A percentile compares a stretch with the other conserved stretches of the same genome.
Evolutionary conservation across 2,888 invertebrate species (phyloP).

Genomic region (Zele albiditarsus): DNA sequence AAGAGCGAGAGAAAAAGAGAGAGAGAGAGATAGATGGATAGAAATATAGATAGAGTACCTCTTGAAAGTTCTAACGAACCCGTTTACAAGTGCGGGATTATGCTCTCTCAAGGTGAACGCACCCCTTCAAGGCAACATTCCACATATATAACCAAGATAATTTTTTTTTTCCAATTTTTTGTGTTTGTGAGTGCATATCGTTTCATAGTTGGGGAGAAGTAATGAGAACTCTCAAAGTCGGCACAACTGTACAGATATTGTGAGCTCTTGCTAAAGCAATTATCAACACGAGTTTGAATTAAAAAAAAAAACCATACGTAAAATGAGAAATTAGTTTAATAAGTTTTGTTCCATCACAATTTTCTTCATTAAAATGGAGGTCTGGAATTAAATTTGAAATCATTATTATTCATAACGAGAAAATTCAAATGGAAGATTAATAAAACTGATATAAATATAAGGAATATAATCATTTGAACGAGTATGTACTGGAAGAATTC

Average conservation of each 20-base stretch:
- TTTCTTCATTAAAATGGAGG: neutral
- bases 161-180: neutral
- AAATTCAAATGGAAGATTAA: neutral
- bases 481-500: neutral
- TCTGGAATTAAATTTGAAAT: neutral
- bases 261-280: neutral
- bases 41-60: conserved; percentile 19
- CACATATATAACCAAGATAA: conserved; percentile 10
- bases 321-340: no score
- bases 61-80: conserved; percentile 37
- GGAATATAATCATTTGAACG: no score
- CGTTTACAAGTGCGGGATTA: conserved; percentile 38
- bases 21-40: neutral
- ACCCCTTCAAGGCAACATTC: conserved; percentile 36
- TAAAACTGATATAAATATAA: neutral
- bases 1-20: neutral
- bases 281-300: neutral
- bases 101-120: conserved; percentile 33
- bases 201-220: conserved; percentile 2
- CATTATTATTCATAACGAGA: neutral
- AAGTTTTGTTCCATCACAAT: neutral
- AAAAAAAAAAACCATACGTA: neutral
- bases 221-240: neutral
- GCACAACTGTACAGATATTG: neutral
- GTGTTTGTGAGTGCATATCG: neutral